These are phyloP conservation scores for Pentamera pediparva DNA, from an alignment of 53 echinoderm and acorn worm species.

Conservation along the genomic window DNA sequence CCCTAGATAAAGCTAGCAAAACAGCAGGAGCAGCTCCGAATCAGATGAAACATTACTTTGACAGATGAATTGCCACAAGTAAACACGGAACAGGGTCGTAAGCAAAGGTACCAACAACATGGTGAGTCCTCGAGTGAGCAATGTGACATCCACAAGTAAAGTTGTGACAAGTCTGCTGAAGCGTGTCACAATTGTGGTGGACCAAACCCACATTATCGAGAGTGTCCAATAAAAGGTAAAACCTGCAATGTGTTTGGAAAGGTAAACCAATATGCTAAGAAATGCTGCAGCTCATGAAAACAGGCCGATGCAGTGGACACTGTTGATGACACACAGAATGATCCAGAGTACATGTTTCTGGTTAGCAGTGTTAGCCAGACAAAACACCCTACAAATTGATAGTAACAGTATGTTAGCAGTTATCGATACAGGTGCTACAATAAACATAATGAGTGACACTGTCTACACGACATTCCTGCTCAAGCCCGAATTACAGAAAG, in stretches of 20 bases:
- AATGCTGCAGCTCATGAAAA: no score
- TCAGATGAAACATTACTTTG: slow-evolving; percentile 14
- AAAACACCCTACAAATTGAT: neutral
- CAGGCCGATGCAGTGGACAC: no score
- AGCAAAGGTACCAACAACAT: no score
- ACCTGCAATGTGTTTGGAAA: neutral
- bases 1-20: slow-evolving; percentile 36
- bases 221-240: slow-evolving; percentile 45
- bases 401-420: neutral
- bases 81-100: no score
- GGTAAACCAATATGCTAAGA: no score
- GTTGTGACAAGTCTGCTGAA: no score
- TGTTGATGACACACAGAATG: no score
- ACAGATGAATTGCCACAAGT: no score
- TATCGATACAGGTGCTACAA: neutral
- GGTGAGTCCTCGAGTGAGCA: no score
- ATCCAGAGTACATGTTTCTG: neutral
- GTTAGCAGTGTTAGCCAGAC: neutral
- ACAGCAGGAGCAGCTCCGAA: slow-evolving; percentile 19
- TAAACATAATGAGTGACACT: neutral
- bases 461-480: neutral
- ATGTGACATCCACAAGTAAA: no score
- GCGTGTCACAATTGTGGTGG: slow-evolving; percentile 28
- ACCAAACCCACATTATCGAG: slow-evolving; percentile 21
- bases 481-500: neutral